A percentile compares a stretch with the other conserved stretches of the same genome.
Evolutionary conservation across 2,797 vertebrate species (phyloP).

Genomic region (Staurois parvus): DNA sequence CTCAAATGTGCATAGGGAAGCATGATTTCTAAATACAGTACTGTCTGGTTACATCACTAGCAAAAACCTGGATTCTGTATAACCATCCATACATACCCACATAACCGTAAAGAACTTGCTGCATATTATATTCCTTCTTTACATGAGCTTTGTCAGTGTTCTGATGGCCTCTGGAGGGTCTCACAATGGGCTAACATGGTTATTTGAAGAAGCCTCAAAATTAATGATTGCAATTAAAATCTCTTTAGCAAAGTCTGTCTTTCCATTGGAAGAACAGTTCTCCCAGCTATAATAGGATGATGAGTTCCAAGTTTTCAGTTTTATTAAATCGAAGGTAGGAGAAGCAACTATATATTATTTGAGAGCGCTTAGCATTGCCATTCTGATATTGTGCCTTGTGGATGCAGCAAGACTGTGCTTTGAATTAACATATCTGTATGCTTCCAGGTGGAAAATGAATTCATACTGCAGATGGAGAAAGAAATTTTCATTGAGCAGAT

Average conservation of each 20-base stretch:
- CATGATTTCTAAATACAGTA: too few species aligned
- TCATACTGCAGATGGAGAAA: conserved; percentile 91
- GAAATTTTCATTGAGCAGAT: conserved; percentile 98
- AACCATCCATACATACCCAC: too few species aligned
- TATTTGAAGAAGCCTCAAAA: not conserved
- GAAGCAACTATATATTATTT: not conserved
- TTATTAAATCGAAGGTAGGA: not conserved
- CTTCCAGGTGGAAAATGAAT: conserved; percentile 93
- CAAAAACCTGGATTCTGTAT: too few species aligned
- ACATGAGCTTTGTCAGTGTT: too few species aligned
- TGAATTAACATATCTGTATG: conserved; percentile 12
- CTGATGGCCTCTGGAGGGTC: too few species aligned
- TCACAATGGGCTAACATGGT: too few species aligned
- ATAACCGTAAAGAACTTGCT: too few species aligned
- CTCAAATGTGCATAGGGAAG: too few species aligned
- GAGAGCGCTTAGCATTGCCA: not conserved
- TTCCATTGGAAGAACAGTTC: not conserved
- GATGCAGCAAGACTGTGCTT: not conserved
- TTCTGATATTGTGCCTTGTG: not conserved
- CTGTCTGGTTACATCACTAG: too few species aligned
- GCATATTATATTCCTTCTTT: too few species aligned
- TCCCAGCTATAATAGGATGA: not conserved
- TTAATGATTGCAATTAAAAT: not conserved
- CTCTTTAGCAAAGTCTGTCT: not conserved
- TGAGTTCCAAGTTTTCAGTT: not conserved